These are phyloP conservation scores for Dipodomys merriami DNA, from an alignment of 2,113 vertebrate species.

Conservation along the genomic window DNA sequence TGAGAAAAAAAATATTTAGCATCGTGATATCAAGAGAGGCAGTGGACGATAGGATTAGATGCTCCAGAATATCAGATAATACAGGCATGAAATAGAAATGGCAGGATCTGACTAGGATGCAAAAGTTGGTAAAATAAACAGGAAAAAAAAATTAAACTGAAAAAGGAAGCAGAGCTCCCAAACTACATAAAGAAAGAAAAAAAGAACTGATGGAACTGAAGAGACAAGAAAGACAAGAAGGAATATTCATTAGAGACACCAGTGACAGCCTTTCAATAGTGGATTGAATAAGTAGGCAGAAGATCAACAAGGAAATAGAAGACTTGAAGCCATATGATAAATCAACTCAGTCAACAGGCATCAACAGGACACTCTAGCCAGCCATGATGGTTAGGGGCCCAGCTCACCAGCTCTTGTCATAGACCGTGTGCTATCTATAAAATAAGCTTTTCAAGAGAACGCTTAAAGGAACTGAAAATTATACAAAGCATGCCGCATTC, in stretches of 20 bases:
- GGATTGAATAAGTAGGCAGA: not conserved
- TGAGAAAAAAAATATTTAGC: conserved; percentile 25
- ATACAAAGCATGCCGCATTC: not conserved
- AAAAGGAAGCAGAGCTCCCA: not conserved
- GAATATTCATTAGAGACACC: not conserved
- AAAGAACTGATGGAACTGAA: not conserved
- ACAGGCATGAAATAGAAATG: not conserved
- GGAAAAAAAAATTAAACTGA: not conserved
- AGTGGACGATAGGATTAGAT: not conserved
- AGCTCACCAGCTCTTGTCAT: not conserved
- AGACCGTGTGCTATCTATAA: not conserved
- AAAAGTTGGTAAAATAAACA: not conserved
- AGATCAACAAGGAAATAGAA: not conserved
- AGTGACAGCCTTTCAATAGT: not conserved
- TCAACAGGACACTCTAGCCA: not conserved
- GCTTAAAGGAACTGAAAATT: not conserved
- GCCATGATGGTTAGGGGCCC: not conserved
- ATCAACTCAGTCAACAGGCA: not conserved
- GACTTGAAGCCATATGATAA: not conserved
- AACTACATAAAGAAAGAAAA: not conserved
- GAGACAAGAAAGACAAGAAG: not conserved
- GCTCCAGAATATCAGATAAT: not conserved
- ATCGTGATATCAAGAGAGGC: conserved; percentile 15
- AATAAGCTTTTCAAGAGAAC: not conserved
- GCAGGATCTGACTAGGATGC: not conserved